phyloP scores from a whole-genome alignment of 2,797 vertebrate genomes.

The Petrocephalus schoutedeni region DNA sequence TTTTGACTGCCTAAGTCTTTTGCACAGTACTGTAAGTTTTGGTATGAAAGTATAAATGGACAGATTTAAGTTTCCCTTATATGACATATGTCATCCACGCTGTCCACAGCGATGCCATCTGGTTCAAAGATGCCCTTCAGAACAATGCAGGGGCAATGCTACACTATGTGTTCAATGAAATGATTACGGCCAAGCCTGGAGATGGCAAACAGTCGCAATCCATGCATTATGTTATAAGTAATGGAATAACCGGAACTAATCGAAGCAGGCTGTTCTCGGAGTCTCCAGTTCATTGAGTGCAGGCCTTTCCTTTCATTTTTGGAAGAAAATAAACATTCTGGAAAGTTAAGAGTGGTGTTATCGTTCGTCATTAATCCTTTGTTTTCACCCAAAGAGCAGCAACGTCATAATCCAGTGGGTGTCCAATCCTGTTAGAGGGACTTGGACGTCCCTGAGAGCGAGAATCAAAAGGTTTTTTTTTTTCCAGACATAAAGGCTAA shows the following conservation, averaged over 20 bases:
- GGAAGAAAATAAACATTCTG: not conserved
- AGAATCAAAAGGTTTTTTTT: not conserved
- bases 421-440: not conserved
- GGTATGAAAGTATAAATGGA: not conserved
- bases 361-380: not conserved
- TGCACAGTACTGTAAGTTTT: not conserved
- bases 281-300: not conserved
- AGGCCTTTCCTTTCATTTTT: constrained; percentile 6
- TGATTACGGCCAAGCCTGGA: constrained; percentile 12
- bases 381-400: constrained; percentile 14
- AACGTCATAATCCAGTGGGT: not conserved
- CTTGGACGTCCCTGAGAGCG: not conserved
- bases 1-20: too few species aligned
- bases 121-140: not conserved
- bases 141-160: not conserved
- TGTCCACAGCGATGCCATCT: not conserved
- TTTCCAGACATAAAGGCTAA: not conserved
- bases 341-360: not conserved
- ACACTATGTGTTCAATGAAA: not conserved
- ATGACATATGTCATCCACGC: not conserved
- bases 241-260: constrained; percentile 60
- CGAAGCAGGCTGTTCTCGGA: constrained; percentile 40
- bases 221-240: constrained; percentile 42
- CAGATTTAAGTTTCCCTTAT: not conserved
- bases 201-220: constrained; percentile 45